Evolutionary conservation across 2,113 vertebrate species (phyloP).

Genomic region (Rhabdomys dilectus): DNA sequence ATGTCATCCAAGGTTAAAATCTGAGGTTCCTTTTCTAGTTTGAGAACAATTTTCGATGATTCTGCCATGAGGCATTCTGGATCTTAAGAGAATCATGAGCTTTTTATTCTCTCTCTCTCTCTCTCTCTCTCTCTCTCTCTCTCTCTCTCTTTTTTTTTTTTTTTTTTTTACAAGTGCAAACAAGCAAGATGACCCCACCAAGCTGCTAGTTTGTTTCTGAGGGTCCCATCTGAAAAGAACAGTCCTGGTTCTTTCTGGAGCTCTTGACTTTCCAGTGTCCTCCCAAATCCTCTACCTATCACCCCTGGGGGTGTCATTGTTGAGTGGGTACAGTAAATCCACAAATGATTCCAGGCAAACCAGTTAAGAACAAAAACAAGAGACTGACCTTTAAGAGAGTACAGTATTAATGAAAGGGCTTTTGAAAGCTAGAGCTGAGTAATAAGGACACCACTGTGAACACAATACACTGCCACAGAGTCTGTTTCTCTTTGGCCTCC

Average conservation of each 20-base stretch:
- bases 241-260: not conserved
- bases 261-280: not conserved
- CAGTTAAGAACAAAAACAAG: constrained; percentile 36
- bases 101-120: not conserved
- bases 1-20: constrained; percentile 9
- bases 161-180: not conserved
- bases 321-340: not conserved
- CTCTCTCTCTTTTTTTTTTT: not conserved
- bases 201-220: not conserved
- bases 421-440: not conserved
- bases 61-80: constrained; percentile 25
- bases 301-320: not conserved
- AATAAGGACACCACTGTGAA: not conserved
- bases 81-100: constrained; percentile 29
- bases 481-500: not conserved
- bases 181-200: not conserved
- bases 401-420: constrained; percentile 62
- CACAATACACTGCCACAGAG: not conserved
- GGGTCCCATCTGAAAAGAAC: not conserved
- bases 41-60: constrained; percentile 19
- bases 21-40: constrained; percentile 29
- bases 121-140: too few species aligned
- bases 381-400: constrained; percentile 73
- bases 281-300: not conserved
- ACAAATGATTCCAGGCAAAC: constrained; percentile 37